Evolutionary conservation across 2,113 vertebrate species (phyloP).

Genomic region (Bostrychus sinensis): DNA sequence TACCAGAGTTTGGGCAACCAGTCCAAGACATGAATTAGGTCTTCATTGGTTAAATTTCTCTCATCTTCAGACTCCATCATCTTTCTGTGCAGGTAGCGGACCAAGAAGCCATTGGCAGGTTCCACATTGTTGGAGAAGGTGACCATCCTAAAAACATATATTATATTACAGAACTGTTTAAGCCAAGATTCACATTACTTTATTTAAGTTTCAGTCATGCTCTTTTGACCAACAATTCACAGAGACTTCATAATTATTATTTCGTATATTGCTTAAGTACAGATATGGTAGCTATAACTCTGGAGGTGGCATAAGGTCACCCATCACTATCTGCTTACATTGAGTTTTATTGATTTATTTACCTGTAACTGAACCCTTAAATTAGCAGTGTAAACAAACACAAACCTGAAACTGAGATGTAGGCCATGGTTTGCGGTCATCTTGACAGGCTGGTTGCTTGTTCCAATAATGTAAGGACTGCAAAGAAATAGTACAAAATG

Average conservation of each 20-base stretch:
- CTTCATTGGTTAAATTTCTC: constrained; percentile 86
- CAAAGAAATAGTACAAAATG: constrained; percentile 9
- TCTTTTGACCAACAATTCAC: too few relatives aligned
- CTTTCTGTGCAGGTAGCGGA: constrained; percentile 94
- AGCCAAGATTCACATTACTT: too few relatives aligned
- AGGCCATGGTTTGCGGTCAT: constrained; percentile 95
- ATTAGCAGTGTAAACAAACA: neutral
- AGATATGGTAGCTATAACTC: neutral
- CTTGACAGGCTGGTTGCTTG: constrained; percentile 97
- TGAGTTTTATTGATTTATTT: neutral
- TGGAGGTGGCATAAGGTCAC: neutral
- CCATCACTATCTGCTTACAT: neutral
- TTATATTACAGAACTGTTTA: neutral
- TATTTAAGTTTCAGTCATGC: neutral
- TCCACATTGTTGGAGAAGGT: constrained; percentile 98
- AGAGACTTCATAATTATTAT: too few relatives aligned
- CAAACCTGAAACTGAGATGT: constrained; percentile 96
- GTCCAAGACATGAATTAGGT: constrained; percentile 91
- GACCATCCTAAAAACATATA: constrained; percentile 84
- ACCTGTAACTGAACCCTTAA: neutral
- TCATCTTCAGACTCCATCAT: constrained; percentile 93
- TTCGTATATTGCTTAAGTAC: too few relatives aligned
- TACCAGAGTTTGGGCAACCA: constrained; percentile 99
- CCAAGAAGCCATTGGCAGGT: constrained; percentile 95
- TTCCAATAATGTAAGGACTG: constrained; percentile 97